These are phyloP conservation scores for Diaperis boleti DNA, from an alignment of 2,888 invertebrate species.

Conservation along the genomic window DNA sequence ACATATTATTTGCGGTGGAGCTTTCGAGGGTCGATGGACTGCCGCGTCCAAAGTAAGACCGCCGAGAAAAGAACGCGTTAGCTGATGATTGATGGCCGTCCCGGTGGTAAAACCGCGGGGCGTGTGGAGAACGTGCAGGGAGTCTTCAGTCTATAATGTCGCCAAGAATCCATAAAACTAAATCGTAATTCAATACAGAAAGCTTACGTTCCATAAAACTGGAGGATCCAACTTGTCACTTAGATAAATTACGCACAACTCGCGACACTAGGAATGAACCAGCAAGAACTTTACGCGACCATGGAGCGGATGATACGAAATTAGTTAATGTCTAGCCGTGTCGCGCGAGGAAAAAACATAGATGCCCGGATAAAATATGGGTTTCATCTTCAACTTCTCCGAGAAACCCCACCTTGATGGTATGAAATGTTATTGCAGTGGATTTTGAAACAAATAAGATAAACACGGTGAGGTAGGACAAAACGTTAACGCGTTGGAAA, in stretches of 20 bases:
- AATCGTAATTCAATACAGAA: constrained; percentile 33
- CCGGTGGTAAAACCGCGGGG: constrained; percentile 35
- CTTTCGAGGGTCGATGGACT: constrained; percentile 34
- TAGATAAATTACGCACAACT: constrained; percentile 20
- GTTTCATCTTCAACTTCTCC: not conserved
- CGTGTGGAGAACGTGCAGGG: constrained; percentile 29
- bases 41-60: constrained; percentile 25
- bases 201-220: constrained; percentile 26
- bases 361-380: constrained; percentile 5
- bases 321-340: constrained; percentile 10
- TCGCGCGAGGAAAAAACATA: constrained; percentile 1
- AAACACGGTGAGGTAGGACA: not conserved
- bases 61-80: constrained; percentile 32
- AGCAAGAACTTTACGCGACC: not conserved
- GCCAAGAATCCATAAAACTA: constrained; percentile 26
- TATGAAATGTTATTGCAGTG: constrained; percentile 4
- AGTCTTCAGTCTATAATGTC: constrained; percentile 34
- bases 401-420: not conserved
- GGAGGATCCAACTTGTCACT: constrained; percentile 29
- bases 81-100: constrained; percentile 41
- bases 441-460: not conserved
- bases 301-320: constrained; percentile 3
- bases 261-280: not conserved
- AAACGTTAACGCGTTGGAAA: not conserved
- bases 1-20: constrained; percentile 34